A percentile compares a stretch with the other conserved stretches of the same genome.
Conservation (phyloP, 2,113 vertebrate species). For the Apteryx mantelli region DNA sequence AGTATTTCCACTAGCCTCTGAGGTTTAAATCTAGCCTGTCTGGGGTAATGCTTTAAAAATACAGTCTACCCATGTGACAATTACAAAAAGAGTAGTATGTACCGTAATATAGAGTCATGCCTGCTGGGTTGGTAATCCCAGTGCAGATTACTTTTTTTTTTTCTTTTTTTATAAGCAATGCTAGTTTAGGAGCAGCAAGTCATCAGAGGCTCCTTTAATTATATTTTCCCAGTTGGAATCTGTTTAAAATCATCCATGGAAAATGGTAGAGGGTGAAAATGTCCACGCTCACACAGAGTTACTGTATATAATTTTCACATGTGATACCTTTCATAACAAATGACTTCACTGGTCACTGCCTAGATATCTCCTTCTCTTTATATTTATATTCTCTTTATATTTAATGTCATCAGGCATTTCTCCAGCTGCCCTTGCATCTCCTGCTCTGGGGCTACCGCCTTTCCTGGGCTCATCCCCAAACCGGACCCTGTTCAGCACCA, state of each 20-base stretch:
- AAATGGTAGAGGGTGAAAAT: not conserved
- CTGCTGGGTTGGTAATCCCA: not conserved
- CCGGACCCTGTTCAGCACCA: not conserved
- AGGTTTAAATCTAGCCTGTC: not conserved
- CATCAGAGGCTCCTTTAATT: not conserved
- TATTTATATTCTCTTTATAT: not conserved
- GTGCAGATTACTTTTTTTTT: not conserved
- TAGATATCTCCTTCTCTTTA: not conserved
- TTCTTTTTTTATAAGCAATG: not conserved
- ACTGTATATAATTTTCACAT: constrained; percentile 49
- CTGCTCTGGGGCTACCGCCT: not conserved
- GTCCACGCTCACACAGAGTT: not conserved
- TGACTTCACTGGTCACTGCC: constrained; percentile 41
- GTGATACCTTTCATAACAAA: constrained; percentile 60
- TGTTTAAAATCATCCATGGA: constrained; percentile 25
- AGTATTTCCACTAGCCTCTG: not conserved
- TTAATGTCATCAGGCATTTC: constrained; percentile 26
- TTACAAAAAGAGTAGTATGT: not conserved
- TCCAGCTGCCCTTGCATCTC: not conserved
- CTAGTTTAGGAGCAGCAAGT: not conserved
- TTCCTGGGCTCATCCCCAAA: not conserved
- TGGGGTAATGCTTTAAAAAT: not conserved
- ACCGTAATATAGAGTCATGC: not conserved
- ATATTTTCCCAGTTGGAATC: constrained; percentile 4
- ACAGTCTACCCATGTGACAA: not conserved